Evolutionary conservation across 2,113 vertebrate species (phyloP).

Genomic region (Cryptotis parvus): DNA sequence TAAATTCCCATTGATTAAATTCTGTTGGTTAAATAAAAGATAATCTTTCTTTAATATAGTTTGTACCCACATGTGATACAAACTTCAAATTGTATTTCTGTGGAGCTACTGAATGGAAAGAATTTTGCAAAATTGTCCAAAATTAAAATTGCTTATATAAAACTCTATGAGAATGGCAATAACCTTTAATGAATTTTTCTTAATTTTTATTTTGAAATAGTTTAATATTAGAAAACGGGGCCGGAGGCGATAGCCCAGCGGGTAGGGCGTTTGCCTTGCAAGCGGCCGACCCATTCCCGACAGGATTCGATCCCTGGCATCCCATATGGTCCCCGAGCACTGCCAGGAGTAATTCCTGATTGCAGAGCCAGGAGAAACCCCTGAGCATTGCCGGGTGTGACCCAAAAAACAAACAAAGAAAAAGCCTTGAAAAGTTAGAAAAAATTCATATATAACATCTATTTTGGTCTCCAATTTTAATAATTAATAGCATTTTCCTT

Average conservation of each 20-base stretch:
- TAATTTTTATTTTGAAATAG: neutral
- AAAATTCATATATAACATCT: neutral
- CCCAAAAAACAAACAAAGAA: too few species aligned
- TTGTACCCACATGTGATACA: neutral
- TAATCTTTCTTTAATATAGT: neutral
- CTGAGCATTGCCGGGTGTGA: too few species aligned
- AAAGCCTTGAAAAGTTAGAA: neutral
- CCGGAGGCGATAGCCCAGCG: too few species aligned
- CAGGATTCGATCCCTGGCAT: too few species aligned
- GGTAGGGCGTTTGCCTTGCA: too few species aligned
- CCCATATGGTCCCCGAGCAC: too few species aligned
- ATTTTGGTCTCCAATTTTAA: too few species aligned
- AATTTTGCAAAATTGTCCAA: neutral
- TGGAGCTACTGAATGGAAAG: neutral
- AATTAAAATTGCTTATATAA: neutral
- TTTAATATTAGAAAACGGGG: neutral
- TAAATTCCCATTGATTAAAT: neutral
- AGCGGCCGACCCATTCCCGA: too few species aligned
- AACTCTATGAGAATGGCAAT: neutral
- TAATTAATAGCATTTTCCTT: neutral
- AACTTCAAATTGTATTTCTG: slow-evolving; percentile 7
- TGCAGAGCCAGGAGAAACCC: too few species aligned
- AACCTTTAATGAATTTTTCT: neutral
- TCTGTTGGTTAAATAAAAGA: neutral
- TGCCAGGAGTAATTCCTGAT: too few species aligned